phyloP scores from a whole-genome alignment of 2,888 invertebrate genomes.

The Tetrapedia diversipes region DNA sequence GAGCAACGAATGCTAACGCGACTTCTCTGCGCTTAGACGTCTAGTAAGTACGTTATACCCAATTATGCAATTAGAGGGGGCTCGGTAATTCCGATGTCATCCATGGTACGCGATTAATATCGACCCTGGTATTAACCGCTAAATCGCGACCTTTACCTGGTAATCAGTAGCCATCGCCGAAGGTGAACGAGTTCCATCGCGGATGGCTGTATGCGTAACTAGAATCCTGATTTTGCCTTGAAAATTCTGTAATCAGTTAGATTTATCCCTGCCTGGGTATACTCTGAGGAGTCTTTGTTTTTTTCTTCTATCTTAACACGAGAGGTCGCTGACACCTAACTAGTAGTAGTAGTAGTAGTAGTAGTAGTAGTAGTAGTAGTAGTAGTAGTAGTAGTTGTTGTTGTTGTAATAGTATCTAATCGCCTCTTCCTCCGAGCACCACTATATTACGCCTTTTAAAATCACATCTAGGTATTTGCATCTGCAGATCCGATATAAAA shows the following conservation, averaged over 20 bases:
- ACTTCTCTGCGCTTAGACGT: constrained; percentile 17
- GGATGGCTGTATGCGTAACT: too few relatives aligned
- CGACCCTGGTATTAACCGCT: constrained; percentile 28
- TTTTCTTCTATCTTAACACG: too few relatives aligned
- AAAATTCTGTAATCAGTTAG: background rate
- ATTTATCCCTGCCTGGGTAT: background rate
- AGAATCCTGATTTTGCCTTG: background rate
- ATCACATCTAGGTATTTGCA: background rate
- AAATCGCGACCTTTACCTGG: background rate
- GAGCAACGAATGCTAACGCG: constrained; percentile 11
- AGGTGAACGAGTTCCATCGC: constrained; percentile 15
- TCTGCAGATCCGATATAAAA: background rate
- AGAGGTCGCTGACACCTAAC: background rate
- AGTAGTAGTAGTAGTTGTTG: too few relatives aligned
- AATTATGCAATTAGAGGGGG: constrained; percentile 29
- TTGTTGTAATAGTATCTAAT: too few relatives aligned
- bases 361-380: too few relatives aligned
- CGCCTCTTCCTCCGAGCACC: too few relatives aligned
- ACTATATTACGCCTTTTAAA: too few relatives aligned
- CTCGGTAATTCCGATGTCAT: constrained; percentile 16
- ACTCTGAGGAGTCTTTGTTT: too few relatives aligned
- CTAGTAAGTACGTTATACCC: constrained; percentile 14
- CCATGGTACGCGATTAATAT: constrained; percentile 39
- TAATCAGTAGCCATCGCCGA: constrained; percentile 9
- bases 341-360: too few relatives aligned